These are phyloP conservation scores for Dione juno DNA, from an alignment of 2,888 invertebrate genomes.

Conservation along the genomic window DNA sequence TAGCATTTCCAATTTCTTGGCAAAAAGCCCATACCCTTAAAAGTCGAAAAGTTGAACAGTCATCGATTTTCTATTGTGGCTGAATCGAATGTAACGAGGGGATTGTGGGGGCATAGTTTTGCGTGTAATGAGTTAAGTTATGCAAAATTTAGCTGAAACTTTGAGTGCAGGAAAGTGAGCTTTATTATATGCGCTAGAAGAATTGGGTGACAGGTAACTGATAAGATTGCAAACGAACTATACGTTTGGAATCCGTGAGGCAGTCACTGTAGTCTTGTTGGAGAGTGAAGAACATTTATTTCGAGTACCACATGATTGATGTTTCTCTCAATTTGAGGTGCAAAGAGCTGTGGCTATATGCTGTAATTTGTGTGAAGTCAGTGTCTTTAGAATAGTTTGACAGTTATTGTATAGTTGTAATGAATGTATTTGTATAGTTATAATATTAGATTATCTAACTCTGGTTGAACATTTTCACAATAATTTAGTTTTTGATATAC, in stretches of 20 bases:
- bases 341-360: conserved; percentile 10
- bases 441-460: not conserved
- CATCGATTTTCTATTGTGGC: conserved; percentile 58
- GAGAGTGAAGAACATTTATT: conserved; percentile 39
- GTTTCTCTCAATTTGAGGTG: conserved; percentile 33
- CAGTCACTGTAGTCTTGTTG: conserved; percentile 35
- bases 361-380: not conserved
- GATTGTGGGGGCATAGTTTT: conserved; percentile 53
- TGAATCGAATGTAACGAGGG: conserved; percentile 52
- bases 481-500: too few species aligned
- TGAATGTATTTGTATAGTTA: not conserved
- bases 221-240: conserved; percentile 23
- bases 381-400: not conserved
- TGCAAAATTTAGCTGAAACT: conserved; percentile 33
- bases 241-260: conserved; percentile 35
- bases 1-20: conserved; percentile 41
- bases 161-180: conserved; percentile 8
- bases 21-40: conserved; percentile 46
- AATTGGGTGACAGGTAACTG: conserved; percentile 6
- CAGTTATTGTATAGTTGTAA: not conserved
- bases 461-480: too few species aligned
- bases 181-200: conserved; percentile 1
- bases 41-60: conserved; percentile 52
- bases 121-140: conserved; percentile 58
- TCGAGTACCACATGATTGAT: conserved; percentile 38